These are phyloP conservation scores for Xenus cinereus DNA, from an alignment of 2,113 vertebrate species.

Conservation along the genomic window DNA sequence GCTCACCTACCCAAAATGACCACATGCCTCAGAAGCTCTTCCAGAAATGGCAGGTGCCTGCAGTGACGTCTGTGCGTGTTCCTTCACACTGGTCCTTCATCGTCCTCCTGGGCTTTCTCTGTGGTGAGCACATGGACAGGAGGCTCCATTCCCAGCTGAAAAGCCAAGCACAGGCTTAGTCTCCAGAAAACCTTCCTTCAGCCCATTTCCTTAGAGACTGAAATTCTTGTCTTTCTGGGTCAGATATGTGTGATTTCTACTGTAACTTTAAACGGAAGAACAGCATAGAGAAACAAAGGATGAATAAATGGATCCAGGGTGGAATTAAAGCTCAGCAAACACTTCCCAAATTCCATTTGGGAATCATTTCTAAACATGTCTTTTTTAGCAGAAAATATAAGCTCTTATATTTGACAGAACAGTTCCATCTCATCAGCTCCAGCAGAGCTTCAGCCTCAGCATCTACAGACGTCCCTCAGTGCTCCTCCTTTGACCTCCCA, in stretches of 20 bases:
- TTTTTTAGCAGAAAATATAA: not conserved
- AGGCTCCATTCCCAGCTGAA: not conserved
- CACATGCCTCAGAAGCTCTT: not conserved
- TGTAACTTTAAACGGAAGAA: not conserved
- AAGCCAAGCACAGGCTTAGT: not conserved
- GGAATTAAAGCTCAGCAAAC: not conserved
- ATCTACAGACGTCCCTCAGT: not conserved
- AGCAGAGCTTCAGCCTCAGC: not conserved
- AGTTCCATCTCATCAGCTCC: not conserved
- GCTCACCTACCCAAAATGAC: not conserved
- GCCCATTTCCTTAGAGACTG: not conserved
- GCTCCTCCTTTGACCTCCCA: constrained; percentile 21
- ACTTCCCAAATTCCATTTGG: not conserved
- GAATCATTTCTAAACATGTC: not conserved
- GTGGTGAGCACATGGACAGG: not conserved
- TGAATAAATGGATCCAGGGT: not conserved
- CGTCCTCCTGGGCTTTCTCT: not conserved
- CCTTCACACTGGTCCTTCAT: not conserved
- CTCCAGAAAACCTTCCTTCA: not conserved
- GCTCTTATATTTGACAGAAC: constrained; percentile 9
- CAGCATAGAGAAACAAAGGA: not conserved
- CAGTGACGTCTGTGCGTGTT: rapidly evolving
- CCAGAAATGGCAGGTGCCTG: not conserved
- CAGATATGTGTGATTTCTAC: not conserved
- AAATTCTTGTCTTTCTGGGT: not conserved